Base-by-base conservation (phyloP, 53 echinoderm and acorn worm species). In the Mesocentrotus franciscanus region DNA sequence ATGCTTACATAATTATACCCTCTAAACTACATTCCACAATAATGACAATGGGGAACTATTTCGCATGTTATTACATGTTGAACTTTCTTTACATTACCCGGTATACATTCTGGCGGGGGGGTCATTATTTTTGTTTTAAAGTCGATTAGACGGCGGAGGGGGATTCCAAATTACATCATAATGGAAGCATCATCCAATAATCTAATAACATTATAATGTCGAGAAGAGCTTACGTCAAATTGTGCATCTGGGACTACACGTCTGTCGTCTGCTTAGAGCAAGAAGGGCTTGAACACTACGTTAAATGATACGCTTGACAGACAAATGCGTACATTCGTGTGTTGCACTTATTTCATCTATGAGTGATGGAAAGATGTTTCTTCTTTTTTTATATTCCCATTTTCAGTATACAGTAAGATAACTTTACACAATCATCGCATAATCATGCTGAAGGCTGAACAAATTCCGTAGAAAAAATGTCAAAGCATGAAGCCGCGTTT, bases 361-460 rank as follows among this genome's bases (percentile, higher is more conserved):
- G 76, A 11, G 29, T 4, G 14, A 13, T 12, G 33, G 76, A 27
- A 11, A 10, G 17, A 76, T 30, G 33, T 14, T 14, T 15, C 15
- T 30, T 15, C 76, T 33, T 20, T 36, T 20, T 36, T 39, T 18
- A 0, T 14, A 3, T 42, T 20, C 18, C 1, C 39, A 42, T 81
- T 42, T 33, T 36, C 30, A 30, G 30, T 5, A 39, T 22, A 36
- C 2, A 10, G 18, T 9, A 36, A 81, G 18, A 39, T 13, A 42
- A 42, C 22, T 0, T 39, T 7, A 57, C 27, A 56, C 58, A 57
- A 87, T 87, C 57, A 58, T 87, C 5, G 58, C 56, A 12, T n/a
- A 87, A 87, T 87, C 87, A 87, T 58, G 22, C n/a, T 87, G 58
- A 58, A 87, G 87, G 87, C 58, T 87, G 56, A 87, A 27, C 27